These are phyloP conservation scores for Ridgeia piscesae DNA, from an alignment of 1,140 invertebrate genomes.

Conservation along the genomic window DNA sequence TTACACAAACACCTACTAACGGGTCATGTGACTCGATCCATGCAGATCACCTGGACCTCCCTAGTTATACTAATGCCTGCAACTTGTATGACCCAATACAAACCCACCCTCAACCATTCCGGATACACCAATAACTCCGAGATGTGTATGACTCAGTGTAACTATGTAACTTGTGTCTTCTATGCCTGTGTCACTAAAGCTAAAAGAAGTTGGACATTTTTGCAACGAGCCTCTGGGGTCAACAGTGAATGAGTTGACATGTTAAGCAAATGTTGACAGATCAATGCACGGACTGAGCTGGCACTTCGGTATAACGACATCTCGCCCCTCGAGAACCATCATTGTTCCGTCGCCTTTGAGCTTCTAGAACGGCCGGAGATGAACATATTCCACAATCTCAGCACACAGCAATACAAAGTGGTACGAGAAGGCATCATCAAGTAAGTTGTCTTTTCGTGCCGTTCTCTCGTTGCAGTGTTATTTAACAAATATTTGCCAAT, in stretches of 20 bases:
- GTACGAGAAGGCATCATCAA: slow-evolving; percentile 78
- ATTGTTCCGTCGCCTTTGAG: slow-evolving; percentile 86
- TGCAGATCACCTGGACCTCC: too few relatives aligned
- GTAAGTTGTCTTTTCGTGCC: slow-evolving; percentile 33
- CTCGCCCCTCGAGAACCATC: slow-evolving; percentile 97
- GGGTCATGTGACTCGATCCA: too few relatives aligned
- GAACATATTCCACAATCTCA: slow-evolving; percentile 75
- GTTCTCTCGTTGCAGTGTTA: neutral
- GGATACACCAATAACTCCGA: too few relatives aligned
- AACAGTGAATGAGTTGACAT: neutral
- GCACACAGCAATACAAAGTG: slow-evolving; percentile 67
- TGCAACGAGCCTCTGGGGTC: too few relatives aligned
- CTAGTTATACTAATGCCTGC: too few relatives aligned
- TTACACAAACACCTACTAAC: too few relatives aligned
- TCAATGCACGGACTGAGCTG: slow-evolving; percentile 88
- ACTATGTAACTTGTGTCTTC: too few relatives aligned
- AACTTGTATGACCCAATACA: too few relatives aligned
- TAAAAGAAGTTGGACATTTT: too few relatives aligned
- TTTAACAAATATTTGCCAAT: neutral
- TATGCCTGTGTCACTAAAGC: too few relatives aligned
- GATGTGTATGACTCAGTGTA: too few relatives aligned
- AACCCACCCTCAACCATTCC: too few relatives aligned
- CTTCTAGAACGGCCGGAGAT: slow-evolving; percentile 42
- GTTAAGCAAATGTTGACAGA: slow-evolving; percentile 53
- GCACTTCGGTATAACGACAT: slow-evolving; percentile 99